A percentile compares a stretch with the other conserved stretches of the same genome.
phyloP scores from a whole-genome alignment of 1,140 invertebrate species.

The Pygmarrhopalites habei region DNA sequence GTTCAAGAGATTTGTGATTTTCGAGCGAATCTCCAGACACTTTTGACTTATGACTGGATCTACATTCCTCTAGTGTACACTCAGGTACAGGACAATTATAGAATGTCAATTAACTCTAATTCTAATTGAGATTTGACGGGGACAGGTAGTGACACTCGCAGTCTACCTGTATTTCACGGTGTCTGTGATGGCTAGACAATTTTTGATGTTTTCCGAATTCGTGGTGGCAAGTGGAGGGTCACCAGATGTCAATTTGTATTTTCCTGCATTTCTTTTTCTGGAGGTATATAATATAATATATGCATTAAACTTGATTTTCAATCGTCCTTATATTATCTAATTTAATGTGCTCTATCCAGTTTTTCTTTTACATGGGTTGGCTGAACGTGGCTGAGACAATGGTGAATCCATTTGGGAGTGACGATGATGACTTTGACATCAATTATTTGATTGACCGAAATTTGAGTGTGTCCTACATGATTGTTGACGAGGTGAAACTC shows the following conservation, averaged over 20 bases:
- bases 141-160: constrained; percentile 77
- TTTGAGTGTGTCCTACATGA: constrained; percentile 59
- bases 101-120: constrained; percentile 5
- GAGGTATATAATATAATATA: too few species aligned
- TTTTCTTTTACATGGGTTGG: constrained; percentile 50
- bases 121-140: too few species aligned
- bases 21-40: constrained; percentile 68
- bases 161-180: constrained; percentile 84
- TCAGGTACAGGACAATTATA: constrained; percentile 65
- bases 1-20: constrained; percentile 85
- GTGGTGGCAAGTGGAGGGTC: constrained; percentile 45
- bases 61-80: constrained; percentile 88
- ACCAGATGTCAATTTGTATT: constrained; percentile 62
- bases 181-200: constrained; percentile 71
- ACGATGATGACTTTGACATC: constrained; percentile 51
- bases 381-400: constrained; percentile 46
- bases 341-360: constrained; percentile 36
- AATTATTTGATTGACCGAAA: constrained; percentile 40
- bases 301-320: neutral
- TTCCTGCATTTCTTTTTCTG: constrained; percentile 77
- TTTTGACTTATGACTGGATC: constrained; percentile 80
- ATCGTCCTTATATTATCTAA: constrained; percentile 21
- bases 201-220: constrained; percentile 52
- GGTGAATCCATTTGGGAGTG: constrained; percentile 50
- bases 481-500: constrained; percentile 79